Conservation (phyloP, 1,140 invertebrate genomes). For the Subanguina moxae region DNA sequence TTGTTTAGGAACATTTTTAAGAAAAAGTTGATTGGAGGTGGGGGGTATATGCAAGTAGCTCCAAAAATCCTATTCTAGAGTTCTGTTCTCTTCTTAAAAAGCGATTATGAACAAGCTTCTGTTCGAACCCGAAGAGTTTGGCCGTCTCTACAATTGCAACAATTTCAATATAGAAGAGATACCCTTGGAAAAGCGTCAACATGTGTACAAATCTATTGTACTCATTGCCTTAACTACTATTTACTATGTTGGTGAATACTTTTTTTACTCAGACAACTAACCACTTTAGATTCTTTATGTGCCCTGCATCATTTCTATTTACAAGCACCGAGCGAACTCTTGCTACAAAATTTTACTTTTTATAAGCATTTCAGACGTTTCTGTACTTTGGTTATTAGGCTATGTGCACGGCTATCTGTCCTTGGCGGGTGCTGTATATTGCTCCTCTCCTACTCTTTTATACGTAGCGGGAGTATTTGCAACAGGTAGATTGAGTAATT, state of each 20-base stretch:
- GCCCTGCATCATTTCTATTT: background rate
- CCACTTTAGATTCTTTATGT: background rate
- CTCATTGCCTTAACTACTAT: slow-evolving; percentile 11
- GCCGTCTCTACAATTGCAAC: slow-evolving; percentile 20
- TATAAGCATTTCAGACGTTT: slow-evolving; percentile 17
- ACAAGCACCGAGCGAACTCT: background rate
- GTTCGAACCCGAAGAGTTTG: slow-evolving; percentile 11
- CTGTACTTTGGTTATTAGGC: slow-evolving; percentile 4
- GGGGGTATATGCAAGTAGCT: no score
- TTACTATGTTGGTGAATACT: background rate
- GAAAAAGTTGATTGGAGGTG: no score
- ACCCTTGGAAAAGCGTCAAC: slow-evolving; percentile 17
- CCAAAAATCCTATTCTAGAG: no score
- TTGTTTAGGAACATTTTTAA: no score
- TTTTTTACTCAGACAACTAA: no score
- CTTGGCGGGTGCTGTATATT: background rate
- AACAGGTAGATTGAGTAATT: background rate
- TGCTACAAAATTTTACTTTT: slow-evolving; percentile 22
- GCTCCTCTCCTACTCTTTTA: background rate
- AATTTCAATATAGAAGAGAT: slow-evolving; percentile 7
- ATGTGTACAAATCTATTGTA: background rate
- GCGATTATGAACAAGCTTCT: slow-evolving; percentile 10
- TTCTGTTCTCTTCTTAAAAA: no score
- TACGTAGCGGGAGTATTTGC: background rate
- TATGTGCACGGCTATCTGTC: slow-evolving; percentile 1